Evolutionary conservation across 2,113 vertebrate species (phyloP).

Genomic region (Manacus vitellinus): DNA sequence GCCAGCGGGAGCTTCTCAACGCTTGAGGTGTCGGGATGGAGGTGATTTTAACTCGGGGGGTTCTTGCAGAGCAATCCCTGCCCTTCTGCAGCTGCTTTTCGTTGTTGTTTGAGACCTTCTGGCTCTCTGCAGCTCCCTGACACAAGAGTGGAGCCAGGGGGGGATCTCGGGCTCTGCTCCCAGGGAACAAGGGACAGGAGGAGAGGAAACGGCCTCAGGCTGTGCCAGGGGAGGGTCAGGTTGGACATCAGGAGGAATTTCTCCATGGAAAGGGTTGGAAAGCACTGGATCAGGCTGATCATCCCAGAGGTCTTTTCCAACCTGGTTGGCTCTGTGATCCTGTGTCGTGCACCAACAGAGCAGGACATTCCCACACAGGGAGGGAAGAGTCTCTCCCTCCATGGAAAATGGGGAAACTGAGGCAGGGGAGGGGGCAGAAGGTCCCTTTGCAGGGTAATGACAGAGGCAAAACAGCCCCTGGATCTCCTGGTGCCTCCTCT

Average conservation of each 20-base stretch:
- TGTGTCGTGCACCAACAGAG: no score
- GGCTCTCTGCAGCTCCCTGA: background rate
- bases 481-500: no score
- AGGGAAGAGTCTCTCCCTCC: no score
- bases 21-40: background rate
- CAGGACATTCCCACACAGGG: no score
- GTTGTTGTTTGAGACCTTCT: background rate
- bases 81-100: background rate
- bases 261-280: background rate
- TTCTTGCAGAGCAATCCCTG: background rate
- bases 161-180: background rate
- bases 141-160: rapidly evolving
- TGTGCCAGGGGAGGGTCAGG: background rate
- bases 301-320: no score
- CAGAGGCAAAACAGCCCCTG: no score
- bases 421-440: no score
- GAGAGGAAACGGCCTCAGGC: background rate
- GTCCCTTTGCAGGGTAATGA: no score
- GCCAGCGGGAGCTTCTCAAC: rapidly evolving
- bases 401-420: no score
- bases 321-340: no score
- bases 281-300: no score
- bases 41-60: background rate
- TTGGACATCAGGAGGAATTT: background rate
- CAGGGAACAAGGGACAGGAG: background rate